Conservation (phyloP, 2,797 vertebrate genomes). For the Rhadinocentrus ornatus region DNA sequence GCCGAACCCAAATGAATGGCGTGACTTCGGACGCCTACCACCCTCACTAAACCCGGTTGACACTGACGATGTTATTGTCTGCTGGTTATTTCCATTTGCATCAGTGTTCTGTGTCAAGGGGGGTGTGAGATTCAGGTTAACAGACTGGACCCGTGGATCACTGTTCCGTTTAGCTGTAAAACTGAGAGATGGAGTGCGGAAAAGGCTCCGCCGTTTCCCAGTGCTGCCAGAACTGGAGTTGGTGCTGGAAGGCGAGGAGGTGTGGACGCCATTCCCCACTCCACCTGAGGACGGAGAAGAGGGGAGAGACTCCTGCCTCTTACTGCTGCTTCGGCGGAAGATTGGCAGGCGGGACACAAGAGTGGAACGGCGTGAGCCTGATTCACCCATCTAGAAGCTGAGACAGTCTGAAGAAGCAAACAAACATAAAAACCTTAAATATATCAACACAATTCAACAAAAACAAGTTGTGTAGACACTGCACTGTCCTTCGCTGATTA, state of each 20-base stretch:
- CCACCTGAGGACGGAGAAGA: constrained; percentile 94
- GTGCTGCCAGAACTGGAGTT: constrained; percentile 98
- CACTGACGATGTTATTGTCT: constrained; percentile 71
- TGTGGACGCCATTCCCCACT: constrained; percentile 89
- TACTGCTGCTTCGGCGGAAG: constrained; percentile 92
- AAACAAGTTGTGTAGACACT: background rate
- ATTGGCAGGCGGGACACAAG: constrained; percentile 97
- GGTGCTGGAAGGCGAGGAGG: constrained; percentile 96
- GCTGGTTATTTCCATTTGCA: constrained; percentile 76
- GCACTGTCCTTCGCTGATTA: background rate
- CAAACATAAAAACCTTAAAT: constrained; percentile 6
- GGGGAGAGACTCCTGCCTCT: constrained; percentile 93
- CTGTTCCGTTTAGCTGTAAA: constrained; percentile 90
- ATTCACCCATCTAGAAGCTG: constrained; percentile 90
- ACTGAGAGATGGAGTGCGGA: constrained; percentile 93
- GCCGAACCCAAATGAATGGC: constrained; percentile 91
- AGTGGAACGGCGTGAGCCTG: constrained; percentile 90
- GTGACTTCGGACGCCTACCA: constrained; percentile 85
- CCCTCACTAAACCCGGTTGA: constrained; percentile 82
- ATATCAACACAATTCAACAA: constrained; percentile 6
- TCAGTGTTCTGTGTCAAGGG: constrained; percentile 65
- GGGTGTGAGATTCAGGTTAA: constrained; percentile 76
- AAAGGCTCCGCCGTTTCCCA: constrained; percentile 93
- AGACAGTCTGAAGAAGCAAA: constrained; percentile 46
- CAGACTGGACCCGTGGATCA: constrained; percentile 82